Evolutionary conservation across 2,113 vertebrate genomes (phyloP).

Genomic region (Saccopteryx leptura): DNA sequence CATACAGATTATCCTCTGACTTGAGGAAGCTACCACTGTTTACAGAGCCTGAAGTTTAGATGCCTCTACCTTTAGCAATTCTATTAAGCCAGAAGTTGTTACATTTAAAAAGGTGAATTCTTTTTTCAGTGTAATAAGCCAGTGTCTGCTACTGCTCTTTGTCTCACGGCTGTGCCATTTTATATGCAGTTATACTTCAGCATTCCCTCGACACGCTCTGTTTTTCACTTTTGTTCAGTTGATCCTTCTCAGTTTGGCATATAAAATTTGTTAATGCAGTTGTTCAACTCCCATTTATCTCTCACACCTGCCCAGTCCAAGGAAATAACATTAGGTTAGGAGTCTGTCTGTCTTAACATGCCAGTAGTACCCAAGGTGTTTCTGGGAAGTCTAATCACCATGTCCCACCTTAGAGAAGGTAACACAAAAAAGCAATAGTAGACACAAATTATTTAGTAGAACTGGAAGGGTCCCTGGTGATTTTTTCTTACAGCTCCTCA

Average conservation of each 20-base stretch:
- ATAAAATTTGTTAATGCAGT: conserved; percentile 10
- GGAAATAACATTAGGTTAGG: neutral
- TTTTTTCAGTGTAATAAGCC: neutral
- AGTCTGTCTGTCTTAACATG: neutral
- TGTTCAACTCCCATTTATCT: neutral
- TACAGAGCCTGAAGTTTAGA: neutral
- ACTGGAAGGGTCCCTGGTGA: neutral
- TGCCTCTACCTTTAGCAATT: neutral
- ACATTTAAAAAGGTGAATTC: neutral
- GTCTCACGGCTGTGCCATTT: neutral
- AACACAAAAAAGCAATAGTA: neutral
- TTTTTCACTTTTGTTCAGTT: conserved; percentile 9
- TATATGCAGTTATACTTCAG: conserved; percentile 33
- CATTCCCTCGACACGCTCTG: neutral
- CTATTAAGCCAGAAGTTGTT: neutral
- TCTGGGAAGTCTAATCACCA: neutral
- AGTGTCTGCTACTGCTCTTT: neutral
- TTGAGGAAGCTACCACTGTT: neutral
- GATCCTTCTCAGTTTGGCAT: conserved; percentile 20
- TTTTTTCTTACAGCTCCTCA: neutral
- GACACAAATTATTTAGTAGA: neutral
- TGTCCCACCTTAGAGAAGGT: neutral
- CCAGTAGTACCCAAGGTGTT: neutral
- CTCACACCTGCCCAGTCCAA: neutral
- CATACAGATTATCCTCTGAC: neutral